Percentiles rank a stretch among this genome's conserved stretches.
Evolutionary conservation across 2,797 vertebrate genomes (phyloP).

Genomic region (Sebastiscus tertius): DNA sequence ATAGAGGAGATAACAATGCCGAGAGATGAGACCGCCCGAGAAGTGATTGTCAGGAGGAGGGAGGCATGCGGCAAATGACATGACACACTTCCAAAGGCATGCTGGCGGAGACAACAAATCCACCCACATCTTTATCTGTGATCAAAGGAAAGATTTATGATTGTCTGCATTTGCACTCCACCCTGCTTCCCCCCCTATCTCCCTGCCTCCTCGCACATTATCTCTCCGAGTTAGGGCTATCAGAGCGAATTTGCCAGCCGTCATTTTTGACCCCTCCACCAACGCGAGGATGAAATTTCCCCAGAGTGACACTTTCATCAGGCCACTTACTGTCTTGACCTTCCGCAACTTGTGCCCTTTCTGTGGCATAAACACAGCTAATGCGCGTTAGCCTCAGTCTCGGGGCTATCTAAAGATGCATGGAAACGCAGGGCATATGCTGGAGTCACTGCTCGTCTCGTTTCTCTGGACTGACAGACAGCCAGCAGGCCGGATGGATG

Average conservation of each 20-base stretch:
- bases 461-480: constrained; percentile 31
- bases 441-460: constrained; percentile 53
- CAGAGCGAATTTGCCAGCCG: constrained; percentile 62
- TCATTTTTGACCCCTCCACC: constrained; percentile 58
- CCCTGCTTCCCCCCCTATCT: constrained; percentile 21
- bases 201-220: constrained; percentile 49
- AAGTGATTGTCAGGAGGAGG: constrained; percentile 59
- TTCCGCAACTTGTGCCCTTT: constrained; percentile 59
- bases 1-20: constrained; percentile 48
- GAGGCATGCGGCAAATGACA: constrained; percentile 61
- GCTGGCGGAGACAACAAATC: constrained; percentile 65
- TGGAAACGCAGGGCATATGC: constrained; percentile 32
- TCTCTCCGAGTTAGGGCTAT: constrained; percentile 63
- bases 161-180: constrained; percentile 55
- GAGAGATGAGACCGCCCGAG: constrained; percentile 50
- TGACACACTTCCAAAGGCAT: constrained; percentile 64
- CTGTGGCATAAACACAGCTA: constrained; percentile 54
- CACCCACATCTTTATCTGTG: constrained; percentile 68
- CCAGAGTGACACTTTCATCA: constrained; percentile 75
- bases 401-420: constrained; percentile 47
- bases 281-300: constrained; percentile 62
- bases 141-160: constrained; percentile 72
- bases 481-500: constrained; percentile 16
- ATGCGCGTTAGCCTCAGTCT: constrained; percentile 38
- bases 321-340: constrained; percentile 74